Evolutionary conservation across 2,113 vertebrate genomes (phyloP).

Genomic region (Pipra filicauda): DNA sequence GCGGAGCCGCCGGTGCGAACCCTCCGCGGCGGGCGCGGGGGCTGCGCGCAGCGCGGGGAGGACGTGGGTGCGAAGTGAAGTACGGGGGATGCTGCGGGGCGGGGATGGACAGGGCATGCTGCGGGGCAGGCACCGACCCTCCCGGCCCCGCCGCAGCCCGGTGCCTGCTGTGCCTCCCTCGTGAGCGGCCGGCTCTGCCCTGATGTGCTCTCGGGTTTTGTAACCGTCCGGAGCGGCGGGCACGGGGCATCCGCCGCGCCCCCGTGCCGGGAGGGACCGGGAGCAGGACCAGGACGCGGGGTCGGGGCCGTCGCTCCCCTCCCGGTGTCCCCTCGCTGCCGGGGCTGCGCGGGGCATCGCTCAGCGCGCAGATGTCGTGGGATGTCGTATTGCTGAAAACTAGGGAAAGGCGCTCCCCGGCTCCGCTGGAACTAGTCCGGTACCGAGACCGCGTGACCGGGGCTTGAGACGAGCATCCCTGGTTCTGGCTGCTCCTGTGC

Average conservation of each 20-base stretch:
- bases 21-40: not conserved
- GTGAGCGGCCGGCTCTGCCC: not conserved
- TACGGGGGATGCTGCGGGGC: not conserved
- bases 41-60: not conserved
- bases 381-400: not conserved
- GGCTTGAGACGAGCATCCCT: not conserved
- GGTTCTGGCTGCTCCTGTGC: not conserved
- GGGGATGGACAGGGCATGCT: not conserved
- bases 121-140: not conserved
- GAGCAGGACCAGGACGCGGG: not conserved
- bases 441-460: not conserved
- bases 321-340: not conserved
- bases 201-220: not conserved
- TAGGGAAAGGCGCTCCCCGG: not conserved
- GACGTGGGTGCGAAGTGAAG: not conserved
- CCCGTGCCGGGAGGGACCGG: not conserved
- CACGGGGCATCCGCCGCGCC: not conserved
- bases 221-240: not conserved
- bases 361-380: not conserved
- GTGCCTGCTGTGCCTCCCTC: not conserved
- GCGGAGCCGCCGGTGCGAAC: not conserved
- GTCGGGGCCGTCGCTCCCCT: not conserved
- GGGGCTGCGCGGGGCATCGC: not conserved
- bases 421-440: not conserved
- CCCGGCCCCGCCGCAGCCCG: not conserved